Evolutionary conservation across 2,797 vertebrate genomes (phyloP), one percentile per base, ranked within the genome.

Genomic region (Sarcoramphus papa): DNA sequence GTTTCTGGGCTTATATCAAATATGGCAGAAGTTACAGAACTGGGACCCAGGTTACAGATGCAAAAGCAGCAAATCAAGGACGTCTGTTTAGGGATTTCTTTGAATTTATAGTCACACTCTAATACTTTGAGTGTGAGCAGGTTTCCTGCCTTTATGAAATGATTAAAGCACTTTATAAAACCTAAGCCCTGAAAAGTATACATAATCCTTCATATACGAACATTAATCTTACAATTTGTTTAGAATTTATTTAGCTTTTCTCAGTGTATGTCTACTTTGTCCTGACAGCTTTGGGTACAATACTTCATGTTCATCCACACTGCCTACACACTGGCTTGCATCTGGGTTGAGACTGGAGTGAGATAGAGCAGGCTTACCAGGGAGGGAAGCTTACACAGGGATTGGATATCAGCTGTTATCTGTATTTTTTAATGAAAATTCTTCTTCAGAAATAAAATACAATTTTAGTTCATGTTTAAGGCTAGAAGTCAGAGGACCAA

Each of bases 261-360:
- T 87, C 67, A 77, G 7, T 59, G 63, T 94, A 24, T 84, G 41
- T 53, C 86, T 92, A 22, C 86, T 87, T 96, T 85, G 24, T 74
- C 56, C 68, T 96, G 67, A 85, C 91, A 96, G 95, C 37, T 97
- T 94, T 96, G 78, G 67, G 84, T 95, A 76, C 70, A 92, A 94
- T 63, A 47, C 43, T 93, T 91, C 59, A 30, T 89, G 81, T 96
- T 95, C 95, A 96, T 88, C 81, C 84, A 92, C 92, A 83, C 85
- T 90, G 37, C 95, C 95, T 77, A 94, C 92, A 59, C 81, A 27
- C 77, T 91, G 89, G 54, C 84, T 95, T 96, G 60, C 78, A 91
- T 91, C 51, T 77, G 68, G 60, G 68, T 77, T 93, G 78, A 62
- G 77, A 54, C 43, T 77, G 35, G n/a, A 62, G 30, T 77, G 84